Base-by-base conservation (phyloP, 2,797 vertebrate species). In the Apogon hyalosoma region DNA sequence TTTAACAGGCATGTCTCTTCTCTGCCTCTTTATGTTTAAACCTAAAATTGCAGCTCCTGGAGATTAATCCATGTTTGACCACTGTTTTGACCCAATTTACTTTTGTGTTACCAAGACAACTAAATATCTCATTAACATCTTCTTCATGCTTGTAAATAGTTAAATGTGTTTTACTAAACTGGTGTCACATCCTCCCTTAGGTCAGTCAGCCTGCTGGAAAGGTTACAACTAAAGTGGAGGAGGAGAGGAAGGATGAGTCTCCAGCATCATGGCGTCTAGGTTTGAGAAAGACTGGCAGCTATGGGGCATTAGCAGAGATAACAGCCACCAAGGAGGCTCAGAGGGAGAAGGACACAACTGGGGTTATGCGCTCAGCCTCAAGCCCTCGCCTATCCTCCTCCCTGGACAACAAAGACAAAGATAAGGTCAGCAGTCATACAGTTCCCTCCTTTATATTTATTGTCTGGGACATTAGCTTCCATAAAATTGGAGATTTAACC, bases 341-440 rank as follows among this genome's bases (percentile, higher is more conserved):
- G 88, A 96, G 96, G 88, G 98, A 98, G 83, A 98, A 97, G 84
- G 97, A 98, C 75, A 93, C 91, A 3, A 89, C 95, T 1, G 98
- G 98, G 28, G 97, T 99, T 77, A 99, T 98, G 94, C 97, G 98
- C 58, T 99, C 98, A 0, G 98, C 98, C 60, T 99, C 98, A 13
- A 99, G 98, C 82, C 98, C 98, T 14, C 96, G 97, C 24, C 96
- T 99, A 47, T 95, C 98, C 24, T 97, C 98, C 33, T 95, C 96
- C 1, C 81, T 98, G 91, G 98, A 99, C 91, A 99, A 99, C 92
- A 98, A 97, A 89, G 98, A 95, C 75, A 94, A 95, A 70, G 94
- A 94, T 28, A 95, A 94, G 93, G 94, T 94, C 39, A 3, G 48
- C 28, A 38, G 13, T 14, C 3, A 19, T 2, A 2, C 8, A 8